These are phyloP conservation scores for Ranitomeya variabilis DNA, from an alignment of 2,113 vertebrate genomes.

Conservation along the genomic window DNA sequence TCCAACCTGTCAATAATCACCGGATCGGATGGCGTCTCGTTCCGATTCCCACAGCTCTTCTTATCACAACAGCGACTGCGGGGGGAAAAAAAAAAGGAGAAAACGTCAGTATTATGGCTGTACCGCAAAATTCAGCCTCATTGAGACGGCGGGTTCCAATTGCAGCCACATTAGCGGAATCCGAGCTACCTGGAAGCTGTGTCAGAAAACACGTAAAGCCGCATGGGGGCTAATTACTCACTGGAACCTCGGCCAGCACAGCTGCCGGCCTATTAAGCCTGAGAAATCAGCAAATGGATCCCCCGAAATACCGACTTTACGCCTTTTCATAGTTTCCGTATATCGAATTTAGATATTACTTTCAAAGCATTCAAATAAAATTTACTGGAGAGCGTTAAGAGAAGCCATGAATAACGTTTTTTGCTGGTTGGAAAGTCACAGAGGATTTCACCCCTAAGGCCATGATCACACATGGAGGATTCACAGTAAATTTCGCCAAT, in stretches of 20 bases:
- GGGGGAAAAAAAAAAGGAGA: constrained; percentile 73
- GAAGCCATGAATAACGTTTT: too few relatives aligned
- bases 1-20: constrained; percentile 99
- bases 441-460: too few relatives aligned
- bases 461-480: too few relatives aligned
- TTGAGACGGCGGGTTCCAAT: constrained; percentile 74
- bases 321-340: neutral
- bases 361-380: neutral
- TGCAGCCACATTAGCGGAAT: constrained; percentile 64
- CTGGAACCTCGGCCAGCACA: constrained; percentile 75
- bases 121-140: constrained; percentile 77
- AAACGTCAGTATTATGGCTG: constrained; percentile 74
- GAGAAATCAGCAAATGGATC: constrained; percentile 20
- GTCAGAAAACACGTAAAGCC: constrained; percentile 69
- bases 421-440: too few relatives aligned
- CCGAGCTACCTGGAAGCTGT: constrained; percentile 49
- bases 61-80: constrained; percentile 98
- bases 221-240: constrained; percentile 79
- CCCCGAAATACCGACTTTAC: neutral
- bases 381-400: neutral
- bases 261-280: constrained; percentile 68
- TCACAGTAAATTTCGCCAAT: too few relatives aligned
- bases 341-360: neutral
- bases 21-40: constrained; percentile 98
- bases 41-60: constrained; percentile 99